These are phyloP conservation scores for Berghia stephanieae DNA, from an alignment of 1,140 invertebrate species.

Conservation along the genomic window DNA sequence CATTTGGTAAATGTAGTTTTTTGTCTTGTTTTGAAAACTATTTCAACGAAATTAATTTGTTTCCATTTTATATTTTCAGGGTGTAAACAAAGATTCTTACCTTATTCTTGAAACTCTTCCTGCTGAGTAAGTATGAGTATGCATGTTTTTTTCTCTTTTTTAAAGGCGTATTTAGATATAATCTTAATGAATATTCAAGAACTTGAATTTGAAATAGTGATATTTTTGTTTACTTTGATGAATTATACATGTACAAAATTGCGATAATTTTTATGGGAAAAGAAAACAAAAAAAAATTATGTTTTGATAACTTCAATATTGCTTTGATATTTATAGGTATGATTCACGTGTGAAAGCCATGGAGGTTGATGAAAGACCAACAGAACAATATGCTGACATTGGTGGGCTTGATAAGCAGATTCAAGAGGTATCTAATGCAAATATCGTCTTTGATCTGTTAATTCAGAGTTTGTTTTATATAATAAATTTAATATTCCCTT, in stretches of 20 bases:
- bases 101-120: constrained; percentile 97
- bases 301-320: constrained; percentile 7
- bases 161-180: too few relatives aligned
- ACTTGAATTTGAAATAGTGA: too few relatives aligned
- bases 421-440: constrained; percentile 78
- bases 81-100: constrained; percentile 99
- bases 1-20: too few relatives aligned
- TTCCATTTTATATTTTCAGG: constrained; percentile 67
- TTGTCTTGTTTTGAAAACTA: constrained; percentile 1
- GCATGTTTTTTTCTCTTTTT: too few relatives aligned
- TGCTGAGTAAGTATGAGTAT: constrained; percentile 90
- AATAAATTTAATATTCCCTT: too few relatives aligned
- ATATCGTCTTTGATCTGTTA: too few relatives aligned
- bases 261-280: too few relatives aligned
- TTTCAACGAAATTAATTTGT: background rate
- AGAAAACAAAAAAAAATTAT: too few relatives aligned
- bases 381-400: constrained; percentile 99
- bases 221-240: too few relatives aligned
- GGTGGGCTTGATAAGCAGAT: constrained; percentile 99
- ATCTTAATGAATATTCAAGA: too few relatives aligned
- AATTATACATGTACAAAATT: too few relatives aligned
- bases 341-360: constrained; percentile 99
- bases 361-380: constrained; percentile 99
- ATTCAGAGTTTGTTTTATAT: too few relatives aligned
- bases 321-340: constrained; percentile 67